These are phyloP conservation scores for Pinna nobilis DNA, from an alignment of 1,140 invertebrate genomes.

Conservation along the genomic window DNA sequence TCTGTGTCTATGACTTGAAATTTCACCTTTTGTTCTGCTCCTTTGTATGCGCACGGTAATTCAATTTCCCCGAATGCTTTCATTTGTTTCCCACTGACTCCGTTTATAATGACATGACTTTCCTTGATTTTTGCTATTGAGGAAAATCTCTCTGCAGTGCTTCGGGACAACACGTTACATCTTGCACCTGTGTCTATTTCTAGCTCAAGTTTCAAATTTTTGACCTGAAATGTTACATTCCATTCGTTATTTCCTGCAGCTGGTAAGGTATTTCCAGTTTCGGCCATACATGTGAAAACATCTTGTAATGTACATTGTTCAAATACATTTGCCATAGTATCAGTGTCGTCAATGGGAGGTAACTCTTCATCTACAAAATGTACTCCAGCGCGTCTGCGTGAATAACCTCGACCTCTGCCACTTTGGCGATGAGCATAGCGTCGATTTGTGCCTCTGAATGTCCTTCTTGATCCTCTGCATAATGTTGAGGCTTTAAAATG, in stretches of 20 bases:
- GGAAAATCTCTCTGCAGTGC: slow-evolving; percentile 11
- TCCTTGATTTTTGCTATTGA: not conserved
- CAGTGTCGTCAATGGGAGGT: not conserved
- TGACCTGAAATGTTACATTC: slow-evolving; percentile 9
- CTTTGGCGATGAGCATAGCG: not conserved
- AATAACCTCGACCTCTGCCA: not conserved
- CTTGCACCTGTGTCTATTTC: slow-evolving; percentile 36
- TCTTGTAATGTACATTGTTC: slow-evolving; percentile 18
- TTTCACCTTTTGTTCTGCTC: not conserved
- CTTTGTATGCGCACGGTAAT: slow-evolving; percentile 30
- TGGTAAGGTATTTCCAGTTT: not conserved
- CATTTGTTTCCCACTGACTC: slow-evolving; percentile 13
- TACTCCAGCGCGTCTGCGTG: too few species aligned
- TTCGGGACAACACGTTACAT: slow-evolving; percentile 21
- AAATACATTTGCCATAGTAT: slow-evolving; percentile 4
- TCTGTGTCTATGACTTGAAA: slow-evolving; percentile 34
- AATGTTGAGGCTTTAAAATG: slow-evolving; percentile 33
- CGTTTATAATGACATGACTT: slow-evolving; percentile 20
- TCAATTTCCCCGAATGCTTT: slow-evolving; percentile 18
- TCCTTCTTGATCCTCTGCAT: not conserved
- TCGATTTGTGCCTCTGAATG: not conserved
- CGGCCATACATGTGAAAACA: not conserved
- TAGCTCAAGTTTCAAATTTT: slow-evolving; percentile 32
- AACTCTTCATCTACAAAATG: not conserved
- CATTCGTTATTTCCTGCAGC: not conserved